phyloP scores from a whole-genome alignment of 2,113 vertebrate species.

The Camelus bactrianus region DNA sequence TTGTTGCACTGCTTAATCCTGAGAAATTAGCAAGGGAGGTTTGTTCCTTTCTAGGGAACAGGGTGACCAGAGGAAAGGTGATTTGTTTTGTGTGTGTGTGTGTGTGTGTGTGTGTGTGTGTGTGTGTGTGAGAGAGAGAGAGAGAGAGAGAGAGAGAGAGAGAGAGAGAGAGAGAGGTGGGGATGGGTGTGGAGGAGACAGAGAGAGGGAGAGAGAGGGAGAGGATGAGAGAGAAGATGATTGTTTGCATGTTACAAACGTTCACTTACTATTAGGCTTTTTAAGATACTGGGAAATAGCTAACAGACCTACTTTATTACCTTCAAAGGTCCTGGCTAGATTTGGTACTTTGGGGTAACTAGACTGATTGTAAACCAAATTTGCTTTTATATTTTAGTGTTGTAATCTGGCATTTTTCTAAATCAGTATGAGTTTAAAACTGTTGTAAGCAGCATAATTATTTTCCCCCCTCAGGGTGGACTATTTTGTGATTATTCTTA shows the following conservation, averaged over 20 bases:
- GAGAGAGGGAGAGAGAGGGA: neutral
- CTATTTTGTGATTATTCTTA: conserved; percentile 61
- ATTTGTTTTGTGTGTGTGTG: conserved; percentile 17
- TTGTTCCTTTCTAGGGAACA: conserved; percentile 48
- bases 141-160: too few relatives aligned
- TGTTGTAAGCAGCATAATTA: conserved; percentile 44
- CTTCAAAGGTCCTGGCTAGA: conserved; percentile 48
- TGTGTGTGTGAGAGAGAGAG: too few relatives aligned
- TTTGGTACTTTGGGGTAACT: conserved; percentile 11
- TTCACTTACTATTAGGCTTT: conserved; percentile 55
- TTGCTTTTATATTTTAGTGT: conserved; percentile 56
- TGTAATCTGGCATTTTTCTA: conserved; percentile 55
- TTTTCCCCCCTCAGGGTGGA: neutral
- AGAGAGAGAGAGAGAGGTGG: neutral
- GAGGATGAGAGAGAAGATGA: neutral
- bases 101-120: neutral
- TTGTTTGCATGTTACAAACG: neutral
- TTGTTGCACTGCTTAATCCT: conserved; percentile 56
- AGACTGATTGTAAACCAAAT: conserved; percentile 35
- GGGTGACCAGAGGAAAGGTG: neutral
- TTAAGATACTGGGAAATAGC: conserved; percentile 58
- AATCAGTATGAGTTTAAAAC: conserved; percentile 51
- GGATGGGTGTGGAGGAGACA: too few relatives aligned
- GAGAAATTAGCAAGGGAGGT: conserved; percentile 55
- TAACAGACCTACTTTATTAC: conserved; percentile 42